Conservation (phyloP, 2,113 vertebrate species). For the Pangasianodon hypophthalmus region DNA sequence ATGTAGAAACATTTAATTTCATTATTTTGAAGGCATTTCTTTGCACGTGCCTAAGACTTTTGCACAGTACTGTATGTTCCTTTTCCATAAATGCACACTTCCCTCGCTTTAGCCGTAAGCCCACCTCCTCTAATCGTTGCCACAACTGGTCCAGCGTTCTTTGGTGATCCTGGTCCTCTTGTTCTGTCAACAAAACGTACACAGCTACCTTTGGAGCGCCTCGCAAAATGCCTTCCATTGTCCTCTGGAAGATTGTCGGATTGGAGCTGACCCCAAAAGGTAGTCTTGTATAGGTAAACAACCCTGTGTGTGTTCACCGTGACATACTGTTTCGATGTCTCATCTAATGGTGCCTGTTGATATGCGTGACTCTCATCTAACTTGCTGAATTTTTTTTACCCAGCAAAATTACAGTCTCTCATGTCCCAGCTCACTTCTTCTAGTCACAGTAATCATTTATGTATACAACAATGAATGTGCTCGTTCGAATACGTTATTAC, state of each 20-base stretch:
- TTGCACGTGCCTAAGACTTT: background rate
- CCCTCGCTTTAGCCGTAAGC: background rate
- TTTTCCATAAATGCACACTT: background rate
- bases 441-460: too few relatives aligned
- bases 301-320: conserved; percentile 29
- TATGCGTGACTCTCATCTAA: conserved; percentile 24
- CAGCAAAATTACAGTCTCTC: too few relatives aligned
- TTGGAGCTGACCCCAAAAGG: conserved; percentile 34
- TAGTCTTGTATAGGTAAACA: background rate
- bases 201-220: conserved; percentile 1
- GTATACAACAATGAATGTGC: too few relatives aligned
- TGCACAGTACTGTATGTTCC: background rate
- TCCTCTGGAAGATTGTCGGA: conserved; percentile 18
- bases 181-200: conserved; percentile 37
- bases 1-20: too few relatives aligned
- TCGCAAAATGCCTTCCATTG: background rate
- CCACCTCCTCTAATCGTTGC: background rate
- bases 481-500: too few relatives aligned
- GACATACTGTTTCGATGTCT: conserved; percentile 34
- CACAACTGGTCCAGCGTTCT: background rate
- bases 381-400: background rate
- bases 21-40: too few relatives aligned
- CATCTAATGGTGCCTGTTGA: conserved; percentile 45
- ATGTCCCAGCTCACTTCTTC: too few relatives aligned
- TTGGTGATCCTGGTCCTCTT: conserved; percentile 4